Conservation (phyloP, 1,140 invertebrate genomes). For the Mamestra configurata region DNA sequence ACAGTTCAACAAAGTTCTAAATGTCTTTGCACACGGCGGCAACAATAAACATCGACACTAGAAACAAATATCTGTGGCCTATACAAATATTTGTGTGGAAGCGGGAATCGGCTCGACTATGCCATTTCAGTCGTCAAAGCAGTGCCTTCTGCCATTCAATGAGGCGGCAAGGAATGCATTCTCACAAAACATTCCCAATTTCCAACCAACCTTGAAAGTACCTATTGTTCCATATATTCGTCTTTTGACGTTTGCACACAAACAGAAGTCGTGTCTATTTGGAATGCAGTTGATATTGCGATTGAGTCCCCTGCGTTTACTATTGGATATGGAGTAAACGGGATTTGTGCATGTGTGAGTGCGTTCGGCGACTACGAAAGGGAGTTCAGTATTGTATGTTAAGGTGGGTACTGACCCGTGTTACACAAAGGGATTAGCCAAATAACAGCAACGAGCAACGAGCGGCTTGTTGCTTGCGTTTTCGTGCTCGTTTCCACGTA, state of each 20-base stretch:
- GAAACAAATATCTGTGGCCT: conserved; percentile 15
- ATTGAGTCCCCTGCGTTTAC: too few species aligned
- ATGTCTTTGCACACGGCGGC: neutral
- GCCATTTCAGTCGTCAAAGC: conserved; percentile 5
- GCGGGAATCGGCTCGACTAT: conserved; percentile 8
- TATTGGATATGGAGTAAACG: too few species aligned
- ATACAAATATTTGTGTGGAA: conserved; percentile 20
- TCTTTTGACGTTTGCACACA: neutral
- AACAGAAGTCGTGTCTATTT: neutral
- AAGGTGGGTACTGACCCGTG: neutral
- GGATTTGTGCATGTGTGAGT: too few species aligned
- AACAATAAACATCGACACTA: neutral
- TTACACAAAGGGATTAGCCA: too few species aligned
- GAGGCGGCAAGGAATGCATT: conserved; percentile 29
- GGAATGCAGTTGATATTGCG: neutral
- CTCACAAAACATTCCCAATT: conserved; percentile 7
- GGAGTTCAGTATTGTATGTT: neutral
- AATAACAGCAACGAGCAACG: too few species aligned
- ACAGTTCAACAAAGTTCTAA: neutral
- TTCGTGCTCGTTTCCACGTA: too few species aligned
- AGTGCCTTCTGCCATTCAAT: neutral
- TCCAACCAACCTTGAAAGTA: neutral
- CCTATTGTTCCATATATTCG: neutral
- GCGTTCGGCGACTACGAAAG: too few species aligned
- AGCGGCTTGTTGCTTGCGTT: too few species aligned